These are phyloP conservation scores for Clamator glandarius DNA, from an alignment of 2,797 vertebrate species.

Conservation along the genomic window DNA sequence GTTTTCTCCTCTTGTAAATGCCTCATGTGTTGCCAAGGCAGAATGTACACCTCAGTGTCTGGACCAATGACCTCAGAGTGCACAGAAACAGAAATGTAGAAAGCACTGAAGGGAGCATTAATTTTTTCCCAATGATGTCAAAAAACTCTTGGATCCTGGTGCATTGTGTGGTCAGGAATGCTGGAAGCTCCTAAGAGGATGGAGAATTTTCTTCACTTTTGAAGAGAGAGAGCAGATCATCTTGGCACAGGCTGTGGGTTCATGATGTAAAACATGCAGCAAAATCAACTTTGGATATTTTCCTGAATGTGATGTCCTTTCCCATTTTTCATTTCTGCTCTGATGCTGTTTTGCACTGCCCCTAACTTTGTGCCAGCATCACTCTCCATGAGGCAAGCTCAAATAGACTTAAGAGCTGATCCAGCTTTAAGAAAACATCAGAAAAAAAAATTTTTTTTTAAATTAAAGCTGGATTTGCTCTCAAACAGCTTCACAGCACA, in stretches of 20 bases:
- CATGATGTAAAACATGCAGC: not conserved
- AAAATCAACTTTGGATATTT: not conserved
- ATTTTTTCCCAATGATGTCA: not conserved
- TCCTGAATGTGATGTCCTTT: not conserved
- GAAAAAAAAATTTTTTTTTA: not conserved
- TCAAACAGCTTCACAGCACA: not conserved
- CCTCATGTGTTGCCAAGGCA: not conserved
- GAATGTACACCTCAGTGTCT: not conserved
- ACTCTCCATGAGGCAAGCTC: not conserved
- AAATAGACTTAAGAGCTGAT: not conserved
- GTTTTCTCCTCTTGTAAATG: not conserved
- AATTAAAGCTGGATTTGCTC: not conserved
- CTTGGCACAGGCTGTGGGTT: not conserved
- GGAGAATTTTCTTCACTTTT: not conserved
- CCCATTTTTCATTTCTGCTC: not conserved
- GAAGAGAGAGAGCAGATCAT: not conserved
- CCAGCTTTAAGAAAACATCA: not conserved
- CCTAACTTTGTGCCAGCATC: not conserved
- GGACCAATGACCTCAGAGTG: not conserved
- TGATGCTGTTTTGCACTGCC: not conserved
- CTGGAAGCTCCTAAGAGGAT: not conserved
- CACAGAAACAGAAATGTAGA: not conserved
- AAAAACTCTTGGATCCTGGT: not conserved
- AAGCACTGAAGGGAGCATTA: not conserved
- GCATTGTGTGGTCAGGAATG: not conserved